phyloP scores from a whole-genome alignment of 1,140 invertebrate genomes.

The Antheraea pernyi region DNA sequence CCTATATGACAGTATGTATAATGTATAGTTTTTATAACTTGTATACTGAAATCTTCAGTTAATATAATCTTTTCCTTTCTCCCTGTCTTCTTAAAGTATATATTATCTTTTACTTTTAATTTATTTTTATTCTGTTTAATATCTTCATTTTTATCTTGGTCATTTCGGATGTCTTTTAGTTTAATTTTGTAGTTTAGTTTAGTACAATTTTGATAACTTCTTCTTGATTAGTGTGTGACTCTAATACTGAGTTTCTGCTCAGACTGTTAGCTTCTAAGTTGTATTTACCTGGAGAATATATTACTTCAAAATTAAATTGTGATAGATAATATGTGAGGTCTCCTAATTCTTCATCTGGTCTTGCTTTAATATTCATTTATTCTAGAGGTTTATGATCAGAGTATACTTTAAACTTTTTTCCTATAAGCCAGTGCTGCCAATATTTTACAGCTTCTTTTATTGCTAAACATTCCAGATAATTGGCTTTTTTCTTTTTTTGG shows the following conservation, averaged over 20 bases:
- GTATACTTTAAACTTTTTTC: no score
- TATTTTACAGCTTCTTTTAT: constrained; percentile 5
- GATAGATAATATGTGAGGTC: no score
- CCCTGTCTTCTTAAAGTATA: constrained; percentile 3
- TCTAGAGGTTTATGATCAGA: no score
- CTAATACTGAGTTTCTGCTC: no score
- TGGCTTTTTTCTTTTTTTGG: constrained; percentile 8
- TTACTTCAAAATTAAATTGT: no score
- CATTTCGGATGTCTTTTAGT: neutral
- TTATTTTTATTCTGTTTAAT: constrained; percentile 4
- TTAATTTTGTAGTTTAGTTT: neutral
- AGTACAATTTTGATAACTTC: neutral
- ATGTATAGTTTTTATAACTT: neutral
- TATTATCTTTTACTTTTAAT: constrained; percentile 1
- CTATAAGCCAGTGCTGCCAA: neutral
- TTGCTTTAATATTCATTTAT: no score
- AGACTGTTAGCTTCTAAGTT: no score
- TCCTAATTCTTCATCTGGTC: no score
- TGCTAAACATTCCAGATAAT: constrained; percentile 4
- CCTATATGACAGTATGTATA: constrained; percentile 1
- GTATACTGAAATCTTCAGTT: neutral
- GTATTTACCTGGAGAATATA: no score
- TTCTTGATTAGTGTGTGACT: neutral
- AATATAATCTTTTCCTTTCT: constrained; percentile 6
- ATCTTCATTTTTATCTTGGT: neutral